Evolutionary conservation across 64 coral and sea anemone genomes (phyloP).

Genomic region (Porites lutea): DNA sequence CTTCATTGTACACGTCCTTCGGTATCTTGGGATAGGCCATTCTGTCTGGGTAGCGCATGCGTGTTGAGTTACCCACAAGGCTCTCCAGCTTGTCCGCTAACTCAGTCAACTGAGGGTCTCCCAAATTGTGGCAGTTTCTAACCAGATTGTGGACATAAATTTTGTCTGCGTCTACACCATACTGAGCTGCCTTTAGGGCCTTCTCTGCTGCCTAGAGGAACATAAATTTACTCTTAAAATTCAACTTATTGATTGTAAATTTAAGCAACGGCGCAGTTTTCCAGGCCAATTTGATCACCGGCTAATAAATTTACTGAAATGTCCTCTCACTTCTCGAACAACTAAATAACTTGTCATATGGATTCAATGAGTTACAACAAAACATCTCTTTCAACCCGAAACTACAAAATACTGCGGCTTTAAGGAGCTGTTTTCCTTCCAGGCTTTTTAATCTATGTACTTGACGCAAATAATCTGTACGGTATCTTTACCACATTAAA

Average conservation of each 20-base stretch:
- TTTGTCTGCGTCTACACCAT: constrained; percentile 67
- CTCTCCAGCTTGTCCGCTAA: constrained; percentile 30
- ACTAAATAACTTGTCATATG: too few relatives aligned
- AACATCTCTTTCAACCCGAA: too few relatives aligned
- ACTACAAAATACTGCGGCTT: too few relatives aligned
- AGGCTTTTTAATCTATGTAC: too few relatives aligned
- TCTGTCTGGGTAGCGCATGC: constrained; percentile 74
- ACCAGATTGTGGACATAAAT: constrained; percentile 27
- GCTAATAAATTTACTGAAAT: too few relatives aligned
- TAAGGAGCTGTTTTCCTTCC: too few relatives aligned
- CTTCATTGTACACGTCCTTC: constrained; percentile 56
- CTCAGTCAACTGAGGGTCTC: neutral
- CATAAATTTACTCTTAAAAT: neutral
- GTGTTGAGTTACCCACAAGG: constrained; percentile 58
- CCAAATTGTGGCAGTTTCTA: constrained; percentile 5
- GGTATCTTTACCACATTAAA: too few relatives aligned
- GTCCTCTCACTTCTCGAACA: too few relatives aligned
- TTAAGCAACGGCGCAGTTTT: too few relatives aligned
- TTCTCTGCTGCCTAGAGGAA: constrained; percentile 77
- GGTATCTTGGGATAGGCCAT: constrained; percentile 51
- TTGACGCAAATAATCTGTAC: too few relatives aligned
- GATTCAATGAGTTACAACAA: too few relatives aligned
- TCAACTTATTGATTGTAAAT: neutral
- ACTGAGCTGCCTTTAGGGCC: constrained; percentile 83
- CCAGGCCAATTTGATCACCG: too few relatives aligned